These are phyloP conservation scores for Drosophila testacea DNA, from an alignment of 2,888 invertebrate species.

Conservation along the genomic window DNA sequence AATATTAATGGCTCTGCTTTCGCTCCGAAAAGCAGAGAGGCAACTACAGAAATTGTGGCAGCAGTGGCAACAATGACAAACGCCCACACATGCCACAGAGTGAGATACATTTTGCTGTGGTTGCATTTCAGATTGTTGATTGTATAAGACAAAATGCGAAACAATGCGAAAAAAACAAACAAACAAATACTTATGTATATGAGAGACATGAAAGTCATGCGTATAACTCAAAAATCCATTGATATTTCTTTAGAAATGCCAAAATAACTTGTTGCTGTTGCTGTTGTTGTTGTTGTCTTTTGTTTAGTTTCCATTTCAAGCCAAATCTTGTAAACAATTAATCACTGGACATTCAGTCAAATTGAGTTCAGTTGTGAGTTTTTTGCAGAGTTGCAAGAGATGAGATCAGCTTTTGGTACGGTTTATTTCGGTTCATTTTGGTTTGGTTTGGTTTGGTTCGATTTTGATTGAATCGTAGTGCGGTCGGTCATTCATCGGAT, in stretches of 20 bases:
- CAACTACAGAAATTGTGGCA: background rate
- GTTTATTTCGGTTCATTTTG: constrained; percentile 6
- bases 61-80: constrained; percentile 25
- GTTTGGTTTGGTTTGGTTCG: background rate
- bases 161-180: constrained; percentile 28
- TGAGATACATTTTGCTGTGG: constrained; percentile 5
- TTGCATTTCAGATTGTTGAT: constrained; percentile 25
- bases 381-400: background rate
- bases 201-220: constrained; percentile 36
- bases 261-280: constrained; percentile 17
- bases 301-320: constrained; percentile 42
- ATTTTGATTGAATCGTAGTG: constrained; percentile 22
- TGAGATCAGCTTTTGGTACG: constrained; percentile 9
- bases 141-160: constrained; percentile 33
- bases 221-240: constrained; percentile 27
- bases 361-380: constrained; percentile 13
- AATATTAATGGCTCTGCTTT: constrained; percentile 49
- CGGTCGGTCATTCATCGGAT: constrained; percentile 30
- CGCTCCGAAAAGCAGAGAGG: constrained; percentile 3
- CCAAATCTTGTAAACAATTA: constrained; percentile 48
- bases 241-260: constrained; percentile 32
- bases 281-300: constrained; percentile 12
- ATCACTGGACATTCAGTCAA: constrained; percentile 35
- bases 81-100: constrained; percentile 24
- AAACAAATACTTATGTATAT: constrained; percentile 5